Evolutionary conservation across 2,113 vertebrate species (phyloP).

Genomic region (Dermatemys mawii): DNA sequence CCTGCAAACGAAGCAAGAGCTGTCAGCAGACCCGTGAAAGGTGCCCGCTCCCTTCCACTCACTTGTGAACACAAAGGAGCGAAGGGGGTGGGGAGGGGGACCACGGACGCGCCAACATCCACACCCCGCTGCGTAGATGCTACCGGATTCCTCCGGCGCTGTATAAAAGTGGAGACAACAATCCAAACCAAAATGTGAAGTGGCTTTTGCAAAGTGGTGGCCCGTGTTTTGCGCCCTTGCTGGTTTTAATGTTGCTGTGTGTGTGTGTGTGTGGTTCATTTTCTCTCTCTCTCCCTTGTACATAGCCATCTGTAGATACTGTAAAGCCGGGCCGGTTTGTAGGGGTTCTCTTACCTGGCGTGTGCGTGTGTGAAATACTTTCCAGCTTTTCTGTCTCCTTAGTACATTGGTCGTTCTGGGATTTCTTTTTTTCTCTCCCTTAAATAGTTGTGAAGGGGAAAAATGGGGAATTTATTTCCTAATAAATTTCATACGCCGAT

Average conservation of each 20-base stretch:
- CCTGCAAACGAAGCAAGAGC: neutral
- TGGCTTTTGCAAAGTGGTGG: no score
- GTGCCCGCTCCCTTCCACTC: neutral
- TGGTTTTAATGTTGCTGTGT: neutral
- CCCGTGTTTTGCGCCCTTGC: neutral
- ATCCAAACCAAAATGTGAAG: neutral
- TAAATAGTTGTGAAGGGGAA: neutral
- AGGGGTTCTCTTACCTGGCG: neutral
- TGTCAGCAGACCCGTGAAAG: neutral
- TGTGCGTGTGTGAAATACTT: neutral
- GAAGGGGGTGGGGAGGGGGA: neutral
- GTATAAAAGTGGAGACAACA: neutral
- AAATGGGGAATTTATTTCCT: constrained; percentile 61
- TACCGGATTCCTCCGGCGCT: neutral
- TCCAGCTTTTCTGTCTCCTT: constrained; percentile 1
- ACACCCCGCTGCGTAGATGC: neutral
- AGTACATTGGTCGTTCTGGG: neutral
- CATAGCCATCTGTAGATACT: neutral
- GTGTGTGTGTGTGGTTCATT: neutral
- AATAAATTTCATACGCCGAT: constrained; percentile 76
- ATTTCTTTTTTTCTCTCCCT: neutral
- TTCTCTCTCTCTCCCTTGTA: neutral
- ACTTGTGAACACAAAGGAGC: neutral
- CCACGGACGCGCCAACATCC: accelerated
- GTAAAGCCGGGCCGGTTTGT: neutral